Conservation (phyloP, 1,140 invertebrate genomes). For the Euborellia annulipes region DNA sequence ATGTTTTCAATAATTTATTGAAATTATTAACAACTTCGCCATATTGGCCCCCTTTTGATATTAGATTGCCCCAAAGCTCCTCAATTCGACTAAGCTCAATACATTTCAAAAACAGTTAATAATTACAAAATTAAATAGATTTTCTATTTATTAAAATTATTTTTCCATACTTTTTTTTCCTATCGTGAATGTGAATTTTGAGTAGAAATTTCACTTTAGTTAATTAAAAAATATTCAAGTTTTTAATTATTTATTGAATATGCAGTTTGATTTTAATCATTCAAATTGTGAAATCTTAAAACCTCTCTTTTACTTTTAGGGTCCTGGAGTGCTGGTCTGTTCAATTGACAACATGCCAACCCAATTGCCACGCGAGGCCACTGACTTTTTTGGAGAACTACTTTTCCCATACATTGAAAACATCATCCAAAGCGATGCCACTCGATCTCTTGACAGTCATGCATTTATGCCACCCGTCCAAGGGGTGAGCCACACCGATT, state of each 20-base stretch:
- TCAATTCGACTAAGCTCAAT: no score
- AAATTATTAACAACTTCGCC: no score
- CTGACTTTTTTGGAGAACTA: conserved; percentile 93
- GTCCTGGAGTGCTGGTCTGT: conserved; percentile 92
- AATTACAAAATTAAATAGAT: no score
- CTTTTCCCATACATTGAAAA: conserved; percentile 77
- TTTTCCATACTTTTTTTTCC: no score
- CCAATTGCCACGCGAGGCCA: conserved; percentile 90
- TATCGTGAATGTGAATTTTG: not conserved
- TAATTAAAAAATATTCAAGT: no score
- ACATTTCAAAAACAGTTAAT: no score
- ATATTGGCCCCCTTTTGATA: no score
- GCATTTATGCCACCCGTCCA: conserved; percentile 60
- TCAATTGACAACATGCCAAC: conserved; percentile 99
- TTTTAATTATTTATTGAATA: not conserved
- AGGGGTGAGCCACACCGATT: conserved; percentile 44
- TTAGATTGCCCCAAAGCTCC: no score
- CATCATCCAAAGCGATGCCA: conserved; percentile 82
- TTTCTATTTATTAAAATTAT: no score
- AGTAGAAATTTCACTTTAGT: not conserved
- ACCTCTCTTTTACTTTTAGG: conserved; percentile 51
- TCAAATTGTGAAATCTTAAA: not conserved
- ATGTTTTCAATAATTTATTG: no score
- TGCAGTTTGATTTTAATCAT: not conserved
- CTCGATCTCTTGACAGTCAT: conserved; percentile 63